Percentiles rank a stretch among this genome's conserved stretches.
Evolutionary conservation across 2,797 vertebrate genomes (phyloP).

Genomic region (Philypnodon macrostomus): DNA sequence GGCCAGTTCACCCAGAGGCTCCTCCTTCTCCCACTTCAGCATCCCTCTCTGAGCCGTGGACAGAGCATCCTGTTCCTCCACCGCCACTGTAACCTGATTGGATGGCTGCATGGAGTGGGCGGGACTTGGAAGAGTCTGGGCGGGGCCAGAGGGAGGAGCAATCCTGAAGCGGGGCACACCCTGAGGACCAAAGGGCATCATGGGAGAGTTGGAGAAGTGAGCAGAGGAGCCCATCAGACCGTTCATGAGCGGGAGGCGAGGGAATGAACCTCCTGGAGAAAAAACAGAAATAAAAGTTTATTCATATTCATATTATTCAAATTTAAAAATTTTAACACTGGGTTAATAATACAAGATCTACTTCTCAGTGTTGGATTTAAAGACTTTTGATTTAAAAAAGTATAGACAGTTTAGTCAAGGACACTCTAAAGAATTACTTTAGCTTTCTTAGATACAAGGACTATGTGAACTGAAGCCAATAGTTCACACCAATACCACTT

Average conservation of each 20-base stretch:
- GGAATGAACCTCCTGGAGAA: conserved; percentile 69
- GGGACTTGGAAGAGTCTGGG: conserved; percentile 8
- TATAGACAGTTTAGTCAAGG: no score
- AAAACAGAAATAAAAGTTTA: not conserved
- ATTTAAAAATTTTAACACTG: no score
- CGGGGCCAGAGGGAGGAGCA: conserved; percentile 67
- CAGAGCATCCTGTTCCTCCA: conserved; percentile 80
- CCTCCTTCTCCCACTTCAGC: conserved; percentile 97
- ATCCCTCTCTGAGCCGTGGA: conserved; percentile 91
- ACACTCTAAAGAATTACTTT: no score
- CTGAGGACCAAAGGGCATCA: conserved; percentile 62
- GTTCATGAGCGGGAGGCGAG: conserved; percentile 87
- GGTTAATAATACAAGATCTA: no score
- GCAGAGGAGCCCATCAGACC: conserved; percentile 83
- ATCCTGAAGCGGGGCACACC: conserved; percentile 73
- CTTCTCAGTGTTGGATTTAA: no score
- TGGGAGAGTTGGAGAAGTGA: conserved; percentile 73
- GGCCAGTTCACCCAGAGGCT: conserved; percentile 90
- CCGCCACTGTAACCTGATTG: conserved; percentile 8
- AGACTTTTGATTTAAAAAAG: no score
- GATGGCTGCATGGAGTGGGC: conserved; percentile 2
- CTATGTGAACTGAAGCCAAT: no score
- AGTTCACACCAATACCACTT: no score
- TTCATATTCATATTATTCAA: no score
- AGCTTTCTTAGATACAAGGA: no score